Evolutionary conservation across 2,113 vertebrate genomes (phyloP).

Genomic region (Aspiorhynchus laticeps): DNA sequence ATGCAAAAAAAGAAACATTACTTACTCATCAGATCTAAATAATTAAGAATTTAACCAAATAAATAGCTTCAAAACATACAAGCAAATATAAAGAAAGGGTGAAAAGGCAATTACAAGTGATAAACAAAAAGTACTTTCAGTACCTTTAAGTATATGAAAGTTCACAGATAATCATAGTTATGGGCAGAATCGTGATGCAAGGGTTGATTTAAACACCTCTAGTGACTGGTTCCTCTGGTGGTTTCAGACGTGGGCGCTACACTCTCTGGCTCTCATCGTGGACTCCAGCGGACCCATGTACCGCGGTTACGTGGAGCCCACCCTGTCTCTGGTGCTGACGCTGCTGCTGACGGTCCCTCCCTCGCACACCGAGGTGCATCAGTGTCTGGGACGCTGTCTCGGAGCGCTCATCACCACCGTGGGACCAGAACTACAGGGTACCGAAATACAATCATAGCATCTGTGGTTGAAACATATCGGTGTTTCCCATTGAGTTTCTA

Average conservation of each 20-base stretch:
- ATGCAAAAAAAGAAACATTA: no score
- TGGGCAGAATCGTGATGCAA: no score
- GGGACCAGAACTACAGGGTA: slow-evolving; percentile 96
- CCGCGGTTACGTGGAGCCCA: slow-evolving; percentile 96
- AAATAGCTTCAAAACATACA: no score
- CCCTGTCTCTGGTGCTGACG: slow-evolving; percentile 93
- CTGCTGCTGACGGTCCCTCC: slow-evolving; percentile 94
- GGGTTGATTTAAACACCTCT: no score
- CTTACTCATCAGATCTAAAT: no score
- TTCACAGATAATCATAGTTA: no score
- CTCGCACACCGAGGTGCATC: slow-evolving; percentile 96
- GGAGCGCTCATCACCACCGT: slow-evolving; percentile 98
- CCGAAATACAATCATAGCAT: neutral
- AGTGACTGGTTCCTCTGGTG: no score
- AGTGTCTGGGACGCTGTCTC: slow-evolving; percentile 95
- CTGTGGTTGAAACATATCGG: neutral
- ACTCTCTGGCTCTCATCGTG: slow-evolving; percentile 96
- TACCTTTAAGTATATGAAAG: no score
- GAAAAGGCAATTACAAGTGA: no score
- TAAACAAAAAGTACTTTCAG: no score
- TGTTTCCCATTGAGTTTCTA: neutral
- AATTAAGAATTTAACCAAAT: no score
- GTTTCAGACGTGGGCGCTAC: slow-evolving; percentile 94
- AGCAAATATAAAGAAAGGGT: no score
- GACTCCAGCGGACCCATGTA: slow-evolving; percentile 99